phyloP scores from a whole-genome alignment of 2,797 vertebrate genomes.

The Tragopan temminckii region DNA sequence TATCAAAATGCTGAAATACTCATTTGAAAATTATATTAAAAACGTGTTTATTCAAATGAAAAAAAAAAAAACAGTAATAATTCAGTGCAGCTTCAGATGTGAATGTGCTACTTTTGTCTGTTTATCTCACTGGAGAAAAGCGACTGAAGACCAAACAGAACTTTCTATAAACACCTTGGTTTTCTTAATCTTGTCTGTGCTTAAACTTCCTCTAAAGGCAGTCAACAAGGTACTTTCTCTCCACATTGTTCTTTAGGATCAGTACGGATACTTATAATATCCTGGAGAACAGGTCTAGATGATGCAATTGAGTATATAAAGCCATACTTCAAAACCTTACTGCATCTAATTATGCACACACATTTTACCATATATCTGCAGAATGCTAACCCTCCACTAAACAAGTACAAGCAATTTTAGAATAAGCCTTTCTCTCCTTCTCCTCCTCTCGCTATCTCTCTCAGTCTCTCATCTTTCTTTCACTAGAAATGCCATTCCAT shows the following conservation, averaged over 20 bases:
- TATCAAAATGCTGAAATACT: background rate
- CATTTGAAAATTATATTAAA: background rate
- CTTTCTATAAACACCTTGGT: background rate
- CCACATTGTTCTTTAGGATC: background rate
- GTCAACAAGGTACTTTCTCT: background rate
- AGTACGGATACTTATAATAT: background rate
- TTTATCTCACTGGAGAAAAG: background rate
- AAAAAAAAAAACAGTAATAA: background rate
- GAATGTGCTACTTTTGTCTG: background rate
- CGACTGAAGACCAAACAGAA: background rate
- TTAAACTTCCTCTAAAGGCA: background rate
- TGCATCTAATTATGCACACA: background rate
- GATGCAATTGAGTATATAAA: background rate
- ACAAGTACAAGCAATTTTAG: background rate
- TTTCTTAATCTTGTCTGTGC: background rate
- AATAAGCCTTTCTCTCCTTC: background rate
- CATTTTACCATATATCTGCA: background rate
- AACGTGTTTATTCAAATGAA: background rate
- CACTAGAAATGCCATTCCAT: background rate
- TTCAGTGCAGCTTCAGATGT: background rate
- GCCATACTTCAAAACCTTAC: background rate
- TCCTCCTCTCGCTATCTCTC: background rate
- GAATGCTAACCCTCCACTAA: background rate
- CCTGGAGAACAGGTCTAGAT: background rate
- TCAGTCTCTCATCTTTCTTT: background rate